phyloP scores from a whole-genome alignment of 2,797 vertebrate genomes.

The Eospalax fontanierii region DNA sequence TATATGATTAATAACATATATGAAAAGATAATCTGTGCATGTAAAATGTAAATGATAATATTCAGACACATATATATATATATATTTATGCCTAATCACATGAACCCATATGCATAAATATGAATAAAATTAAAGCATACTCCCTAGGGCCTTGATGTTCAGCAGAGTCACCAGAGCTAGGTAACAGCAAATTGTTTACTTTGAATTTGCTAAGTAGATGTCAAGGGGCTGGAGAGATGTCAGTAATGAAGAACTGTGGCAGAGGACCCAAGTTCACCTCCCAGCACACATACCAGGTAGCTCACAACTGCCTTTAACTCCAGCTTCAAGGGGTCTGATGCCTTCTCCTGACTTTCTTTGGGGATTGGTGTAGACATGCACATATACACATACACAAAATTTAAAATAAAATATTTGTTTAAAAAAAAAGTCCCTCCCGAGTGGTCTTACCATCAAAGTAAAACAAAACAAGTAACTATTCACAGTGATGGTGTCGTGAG shows the following conservation, averaged over 20 bases:
- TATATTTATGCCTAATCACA: not conserved
- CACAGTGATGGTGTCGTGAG: not conserved
- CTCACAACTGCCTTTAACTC: not conserved
- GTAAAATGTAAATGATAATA: not conserved
- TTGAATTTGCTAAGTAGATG: not conserved
- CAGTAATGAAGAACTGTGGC: not conserved
- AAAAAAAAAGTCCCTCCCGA: not conserved
- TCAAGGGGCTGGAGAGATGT: not conserved
- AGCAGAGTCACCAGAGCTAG: not conserved
- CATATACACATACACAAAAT: not conserved
- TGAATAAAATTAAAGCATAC: slow-evolving; percentile 18
- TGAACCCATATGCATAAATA: not conserved
- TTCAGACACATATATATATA: not conserved
- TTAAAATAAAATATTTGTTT: not conserved
- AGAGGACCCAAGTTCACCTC: not conserved
- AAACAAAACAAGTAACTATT: not conserved
- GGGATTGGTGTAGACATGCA: not conserved
- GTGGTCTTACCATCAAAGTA: not conserved
- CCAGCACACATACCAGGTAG: not conserved
- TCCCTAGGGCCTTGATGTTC: not conserved
- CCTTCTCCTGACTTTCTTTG: not conserved
- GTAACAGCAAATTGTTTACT: not conserved
- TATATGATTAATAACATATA: not conserved
- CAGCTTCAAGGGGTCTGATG: not conserved
- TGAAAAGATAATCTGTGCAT: not conserved